phyloP scores from a whole-genome alignment of 2,113 vertebrate genomes.

The Oceanodroma tethys region DNA sequence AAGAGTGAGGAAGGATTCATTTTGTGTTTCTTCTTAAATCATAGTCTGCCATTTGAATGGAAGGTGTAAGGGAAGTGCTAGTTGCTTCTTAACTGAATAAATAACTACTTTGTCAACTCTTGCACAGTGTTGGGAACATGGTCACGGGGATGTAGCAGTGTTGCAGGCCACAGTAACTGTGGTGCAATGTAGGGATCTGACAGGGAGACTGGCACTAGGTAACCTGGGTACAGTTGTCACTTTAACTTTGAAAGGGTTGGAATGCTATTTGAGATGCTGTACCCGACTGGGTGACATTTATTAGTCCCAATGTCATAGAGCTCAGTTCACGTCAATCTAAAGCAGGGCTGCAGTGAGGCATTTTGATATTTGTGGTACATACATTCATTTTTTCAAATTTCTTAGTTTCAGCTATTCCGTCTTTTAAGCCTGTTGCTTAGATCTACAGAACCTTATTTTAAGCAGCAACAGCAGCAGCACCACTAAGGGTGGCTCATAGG shows the following conservation, averaged over 20 bases:
- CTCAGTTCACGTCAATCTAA: neutral
- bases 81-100: neutral
- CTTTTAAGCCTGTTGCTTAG: neutral
- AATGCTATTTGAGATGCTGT: neutral
- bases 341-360: neutral
- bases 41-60: neutral
- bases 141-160: too few species aligned
- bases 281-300: accelerated
- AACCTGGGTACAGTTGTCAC: neutral
- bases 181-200: neutral
- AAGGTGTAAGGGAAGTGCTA: neutral
- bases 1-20: neutral
- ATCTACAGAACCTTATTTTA: neutral
- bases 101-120: accelerated
- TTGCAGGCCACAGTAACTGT: neutral
- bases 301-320: neutral
- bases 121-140: accelerated
- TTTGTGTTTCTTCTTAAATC: neutral
- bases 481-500: accelerated
- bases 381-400: neutral
- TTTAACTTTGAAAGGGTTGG: neutral
- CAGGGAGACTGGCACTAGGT: neutral
- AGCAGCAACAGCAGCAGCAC: neutral
- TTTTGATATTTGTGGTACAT: neutral
- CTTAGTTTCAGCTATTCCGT: accelerated